A percentile compares a stretch with the other conserved stretches of the same genome.
These are phyloP conservation scores for Esox niger DNA, from an alignment of 2,113 vertebrate species.

Conservation along the genomic window DNA sequence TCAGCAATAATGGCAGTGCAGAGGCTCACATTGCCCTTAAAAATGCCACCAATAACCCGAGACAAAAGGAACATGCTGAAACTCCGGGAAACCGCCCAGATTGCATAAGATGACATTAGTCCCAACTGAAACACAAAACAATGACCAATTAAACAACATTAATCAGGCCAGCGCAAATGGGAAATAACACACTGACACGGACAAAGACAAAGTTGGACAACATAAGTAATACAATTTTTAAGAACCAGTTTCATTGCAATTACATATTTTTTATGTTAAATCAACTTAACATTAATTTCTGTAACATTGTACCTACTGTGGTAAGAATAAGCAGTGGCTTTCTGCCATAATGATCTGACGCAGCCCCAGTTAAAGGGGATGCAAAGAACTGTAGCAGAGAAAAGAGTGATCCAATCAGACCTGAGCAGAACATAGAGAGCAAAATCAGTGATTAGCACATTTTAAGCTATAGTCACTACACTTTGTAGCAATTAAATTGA, in stretches of 20 bases:
- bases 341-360: conserved; percentile 85
- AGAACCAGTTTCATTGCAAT: no score
- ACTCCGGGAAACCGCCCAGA: conserved; percentile 88
- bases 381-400: conserved; percentile 90
- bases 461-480: background rate
- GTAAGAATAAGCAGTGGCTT: conserved; percentile 83
- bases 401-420: conserved; percentile 90
- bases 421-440: conserved; percentile 57
- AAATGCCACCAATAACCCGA: conserved; percentile 87
- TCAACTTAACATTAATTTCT: background rate
- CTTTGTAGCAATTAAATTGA: no score
- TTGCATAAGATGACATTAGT: conserved; percentile 81
- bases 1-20: conserved; percentile 90
- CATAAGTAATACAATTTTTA: background rate
- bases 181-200: background rate
- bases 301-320: conserved; percentile 71
- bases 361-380: conserved; percentile 84
- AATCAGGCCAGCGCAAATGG: background rate
- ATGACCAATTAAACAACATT: conserved; percentile 11
- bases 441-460: background rate
- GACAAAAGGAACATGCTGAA: conserved; percentile 90
- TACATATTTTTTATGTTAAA: background rate
- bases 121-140: conserved; percentile 76
- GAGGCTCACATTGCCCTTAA: conserved; percentile 94
- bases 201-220: background rate